These are phyloP conservation scores for Enteromius anoplus DNA, from an alignment of 2,797 vertebrate species.

Conservation along the genomic window DNA sequence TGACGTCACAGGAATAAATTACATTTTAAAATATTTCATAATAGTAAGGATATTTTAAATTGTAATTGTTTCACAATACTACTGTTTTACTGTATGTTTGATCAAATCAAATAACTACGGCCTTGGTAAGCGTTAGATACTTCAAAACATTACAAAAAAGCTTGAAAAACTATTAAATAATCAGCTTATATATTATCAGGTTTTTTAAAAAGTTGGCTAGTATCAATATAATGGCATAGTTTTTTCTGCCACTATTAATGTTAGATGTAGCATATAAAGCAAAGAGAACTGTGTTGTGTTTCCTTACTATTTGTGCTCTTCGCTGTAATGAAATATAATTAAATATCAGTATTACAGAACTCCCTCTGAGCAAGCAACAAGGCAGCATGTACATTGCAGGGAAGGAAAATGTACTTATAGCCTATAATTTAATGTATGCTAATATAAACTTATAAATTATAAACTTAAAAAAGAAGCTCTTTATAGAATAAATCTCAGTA, in stretches of 20 bases:
- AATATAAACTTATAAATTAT: background rate
- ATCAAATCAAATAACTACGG: background rate
- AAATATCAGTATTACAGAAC: background rate
- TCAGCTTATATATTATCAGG: background rate
- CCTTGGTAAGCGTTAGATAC: too few species aligned
- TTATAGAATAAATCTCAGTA: conserved; percentile 5
- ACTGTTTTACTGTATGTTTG: background rate
- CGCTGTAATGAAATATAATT: background rate
- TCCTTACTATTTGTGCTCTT: background rate
- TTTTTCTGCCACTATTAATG: background rate
- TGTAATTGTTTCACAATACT: background rate
- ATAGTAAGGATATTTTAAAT: background rate
- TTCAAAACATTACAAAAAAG: background rate
- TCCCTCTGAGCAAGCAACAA: background rate
- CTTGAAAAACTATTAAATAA: background rate
- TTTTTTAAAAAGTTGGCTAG: background rate
- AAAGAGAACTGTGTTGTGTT: background rate
- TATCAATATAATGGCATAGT: background rate
- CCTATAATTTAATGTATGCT: background rate
- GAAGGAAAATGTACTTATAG: background rate
- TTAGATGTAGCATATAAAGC: background rate
- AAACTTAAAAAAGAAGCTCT: background rate
- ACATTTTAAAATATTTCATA: background rate
- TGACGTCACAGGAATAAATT: background rate
- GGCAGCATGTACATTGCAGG: background rate